A percentile compares a stretch with the other conserved stretches of the same genome.
phyloP scores from a whole-genome alignment of 1,140 invertebrate genomes.

The Leptoteleia sp. region DNA sequence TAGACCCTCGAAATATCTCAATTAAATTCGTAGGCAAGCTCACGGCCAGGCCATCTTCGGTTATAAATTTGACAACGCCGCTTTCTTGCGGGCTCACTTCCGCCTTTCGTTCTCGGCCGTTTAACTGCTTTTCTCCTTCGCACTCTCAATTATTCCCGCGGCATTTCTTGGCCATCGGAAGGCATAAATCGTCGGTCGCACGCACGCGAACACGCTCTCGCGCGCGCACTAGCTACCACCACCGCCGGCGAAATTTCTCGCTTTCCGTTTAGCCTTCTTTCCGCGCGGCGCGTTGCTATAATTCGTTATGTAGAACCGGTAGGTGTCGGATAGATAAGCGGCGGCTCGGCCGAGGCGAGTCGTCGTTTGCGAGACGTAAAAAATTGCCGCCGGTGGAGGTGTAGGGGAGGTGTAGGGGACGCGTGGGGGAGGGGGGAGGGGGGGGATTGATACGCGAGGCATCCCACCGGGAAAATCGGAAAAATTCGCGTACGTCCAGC shows the following conservation, averaged over 20 bases:
- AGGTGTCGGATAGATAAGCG: conserved; percentile 37
- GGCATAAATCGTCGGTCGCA: conserved; percentile 49
- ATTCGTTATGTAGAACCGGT: conserved; percentile 34
- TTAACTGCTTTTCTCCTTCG: conserved; percentile 36
- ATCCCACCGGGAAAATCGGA: conserved; percentile 12
- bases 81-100: conserved; percentile 16
- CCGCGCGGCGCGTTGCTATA: conserved; percentile 20
- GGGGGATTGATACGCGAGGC: too few species aligned
- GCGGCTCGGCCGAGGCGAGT: neutral
- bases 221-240: conserved; percentile 17
- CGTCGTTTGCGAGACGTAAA: conserved; percentile 19
- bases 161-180: conserved; percentile 44
- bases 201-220: conserved; percentile 36
- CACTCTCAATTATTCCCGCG: conserved; percentile 50
- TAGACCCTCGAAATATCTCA: neutral
- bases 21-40: conserved; percentile 1
- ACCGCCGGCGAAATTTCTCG: conserved; percentile 41
- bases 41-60: neutral
- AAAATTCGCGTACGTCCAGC: conserved; percentile 29
- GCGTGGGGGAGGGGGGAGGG: too few species aligned
- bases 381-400: too few species aligned
- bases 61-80: conserved; percentile 30
- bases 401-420: too few species aligned
- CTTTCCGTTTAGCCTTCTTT: conserved; percentile 38
- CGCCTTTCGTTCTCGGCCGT: conserved; percentile 19